Evolutionary conservation across 2,888 invertebrate species (phyloP), one percentile per base, ranked within the genome.

Genomic region (Resseliella maxima): DNA sequence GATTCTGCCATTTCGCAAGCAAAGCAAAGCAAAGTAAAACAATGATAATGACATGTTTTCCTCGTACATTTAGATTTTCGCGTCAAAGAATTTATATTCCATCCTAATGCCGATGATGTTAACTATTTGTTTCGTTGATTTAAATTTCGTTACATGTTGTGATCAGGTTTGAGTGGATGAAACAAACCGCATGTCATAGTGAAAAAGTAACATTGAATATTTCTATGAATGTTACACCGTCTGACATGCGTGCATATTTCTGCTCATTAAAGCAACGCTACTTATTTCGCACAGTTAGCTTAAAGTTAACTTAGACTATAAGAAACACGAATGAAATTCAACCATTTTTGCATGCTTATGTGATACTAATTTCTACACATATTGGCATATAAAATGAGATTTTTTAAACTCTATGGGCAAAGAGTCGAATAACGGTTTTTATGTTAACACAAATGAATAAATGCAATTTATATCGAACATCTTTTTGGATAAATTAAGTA

Each of bases 131-230:
- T 15, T 72, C 6, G 27, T 31, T 72, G 59, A 59, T 72, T 31
- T 72, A 72, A 72, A 15, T 31, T 72, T 72, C 35, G 35, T 35
- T 72, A 72, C 31, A 18, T 27, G 27, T 12, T 1, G 31, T 12
- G 72, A 72, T 72, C 72, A 72, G 72, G 72, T 72, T 72, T 72
- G 15, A 15, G 35, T 31, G 72, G 72, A 72, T 72, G 35, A 72
- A 72, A 72, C 31, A 31, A 72, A 31, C 72, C 72, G 72, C 72
- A 72, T 72, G 72, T 72, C 72, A 72, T 31, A 72, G 72, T 72
- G 72, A 72, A 72, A 2, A 72, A 31, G n/a, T 72, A 72, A 72
- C 31, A 27, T 31, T 31, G 31, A 24, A 59, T 59, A 59, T 59
- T 59, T 59, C 59, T 59, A 24, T 12, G 24, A 59, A 59, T 59